phyloP scores from a whole-genome alignment of 2,888 invertebrate species.

The Lithophane socia region DNA sequence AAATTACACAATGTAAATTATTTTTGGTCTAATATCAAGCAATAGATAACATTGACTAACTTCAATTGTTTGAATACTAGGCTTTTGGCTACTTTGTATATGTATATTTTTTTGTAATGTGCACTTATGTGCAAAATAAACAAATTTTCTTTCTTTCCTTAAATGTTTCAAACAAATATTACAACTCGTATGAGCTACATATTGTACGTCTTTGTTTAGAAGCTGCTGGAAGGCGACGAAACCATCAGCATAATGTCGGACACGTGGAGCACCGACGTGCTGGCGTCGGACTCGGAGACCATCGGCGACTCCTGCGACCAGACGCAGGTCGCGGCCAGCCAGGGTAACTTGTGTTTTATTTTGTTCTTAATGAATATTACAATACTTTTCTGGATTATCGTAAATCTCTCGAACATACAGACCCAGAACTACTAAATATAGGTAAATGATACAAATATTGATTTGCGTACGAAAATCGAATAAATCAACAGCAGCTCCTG shows the following conservation, averaged over 20 bases:
- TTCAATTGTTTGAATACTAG: too few relatives aligned
- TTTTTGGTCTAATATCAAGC: too few relatives aligned
- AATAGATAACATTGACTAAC: too few relatives aligned
- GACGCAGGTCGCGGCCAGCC: constrained; percentile 77
- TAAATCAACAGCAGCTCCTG: neutral
- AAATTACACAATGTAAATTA: too few relatives aligned
- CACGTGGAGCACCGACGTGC: constrained; percentile 99
- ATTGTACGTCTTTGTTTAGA: constrained; percentile 73
- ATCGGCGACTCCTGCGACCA: constrained; percentile 94
- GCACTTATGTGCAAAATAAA: too few relatives aligned
- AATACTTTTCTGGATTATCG: too few relatives aligned
- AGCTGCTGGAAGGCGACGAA: constrained; percentile 95
- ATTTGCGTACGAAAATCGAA: neutral
- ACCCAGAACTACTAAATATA: neutral
- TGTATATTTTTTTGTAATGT: too few relatives aligned
- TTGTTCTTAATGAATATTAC: too few relatives aligned
- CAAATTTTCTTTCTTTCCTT: too few relatives aligned
- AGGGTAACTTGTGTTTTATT: constrained; percentile 65
- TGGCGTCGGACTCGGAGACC: constrained; percentile 98
- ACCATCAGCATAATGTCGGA: constrained; percentile 99
- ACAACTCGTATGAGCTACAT: neutral
- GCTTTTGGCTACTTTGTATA: too few relatives aligned
- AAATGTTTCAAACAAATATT: neutral
- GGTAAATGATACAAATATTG: neutral
- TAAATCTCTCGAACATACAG: too few relatives aligned